Conservation (phyloP, 2,888 invertebrate genomes). For the Nineta flava region DNA sequence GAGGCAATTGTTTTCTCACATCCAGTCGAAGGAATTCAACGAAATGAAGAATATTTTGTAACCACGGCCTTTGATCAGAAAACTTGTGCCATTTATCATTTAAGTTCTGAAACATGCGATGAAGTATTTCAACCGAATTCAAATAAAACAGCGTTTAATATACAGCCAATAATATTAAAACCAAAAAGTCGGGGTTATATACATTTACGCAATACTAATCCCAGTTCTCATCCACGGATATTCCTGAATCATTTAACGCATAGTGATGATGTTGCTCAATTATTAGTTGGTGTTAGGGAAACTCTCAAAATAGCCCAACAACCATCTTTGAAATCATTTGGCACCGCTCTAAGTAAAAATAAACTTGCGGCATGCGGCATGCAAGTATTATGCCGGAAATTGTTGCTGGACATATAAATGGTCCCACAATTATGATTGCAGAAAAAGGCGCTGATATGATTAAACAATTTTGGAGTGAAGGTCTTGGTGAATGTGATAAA, state of each 20-base stretch:
- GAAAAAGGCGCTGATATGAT: constrained; percentile 22
- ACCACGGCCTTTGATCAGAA: not conserved
- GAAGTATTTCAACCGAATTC: constrained; percentile 31
- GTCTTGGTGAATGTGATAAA: no score
- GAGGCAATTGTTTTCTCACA: constrained; percentile 47
- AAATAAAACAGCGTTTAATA: constrained; percentile 38
- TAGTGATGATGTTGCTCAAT: constrained; percentile 38
- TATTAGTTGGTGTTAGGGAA: constrained; percentile 41
- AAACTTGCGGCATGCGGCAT: constrained; percentile 42
- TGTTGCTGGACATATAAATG: constrained; percentile 23
- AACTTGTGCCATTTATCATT: not conserved
- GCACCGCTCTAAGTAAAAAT: constrained; percentile 34
- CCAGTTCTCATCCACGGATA: constrained; percentile 58
- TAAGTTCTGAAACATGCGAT: not conserved
- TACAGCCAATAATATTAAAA: constrained; percentile 55
- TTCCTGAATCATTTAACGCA: constrained; percentile 66
- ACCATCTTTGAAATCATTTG: constrained; percentile 39
- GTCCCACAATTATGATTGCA: constrained; percentile 23
- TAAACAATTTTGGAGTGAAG: no score
- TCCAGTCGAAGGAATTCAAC: constrained; percentile 34
- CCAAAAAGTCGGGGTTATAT: constrained; percentile 58
- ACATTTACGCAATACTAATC: constrained; percentile 52
- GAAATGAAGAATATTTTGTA: constrained; percentile 46
- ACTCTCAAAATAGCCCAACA: constrained; percentile 39
- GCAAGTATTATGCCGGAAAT: constrained; percentile 23